Evolutionary conservation across 2,113 vertebrate species (phyloP).

Genomic region (Pterocles gutturalis): DNA sequence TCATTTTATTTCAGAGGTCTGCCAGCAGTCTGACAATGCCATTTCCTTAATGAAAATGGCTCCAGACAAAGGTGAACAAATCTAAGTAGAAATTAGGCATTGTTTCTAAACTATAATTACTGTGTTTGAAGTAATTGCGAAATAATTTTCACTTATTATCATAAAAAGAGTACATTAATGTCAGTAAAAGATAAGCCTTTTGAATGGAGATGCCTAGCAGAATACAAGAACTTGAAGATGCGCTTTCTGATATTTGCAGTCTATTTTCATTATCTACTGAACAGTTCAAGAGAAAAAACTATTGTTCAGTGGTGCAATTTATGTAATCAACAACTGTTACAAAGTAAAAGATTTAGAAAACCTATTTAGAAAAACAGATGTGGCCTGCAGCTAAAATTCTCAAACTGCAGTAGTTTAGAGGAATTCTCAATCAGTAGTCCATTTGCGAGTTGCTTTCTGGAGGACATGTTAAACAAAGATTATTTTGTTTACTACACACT

Average conservation of each 20-base stretch:
- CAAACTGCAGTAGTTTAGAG: not conserved
- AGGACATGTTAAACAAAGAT: not conserved
- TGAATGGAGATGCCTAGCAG: not conserved
- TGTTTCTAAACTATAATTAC: slow-evolving; percentile 35
- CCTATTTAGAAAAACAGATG: slow-evolving; percentile 14
- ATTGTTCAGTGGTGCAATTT: slow-evolving; percentile 1
- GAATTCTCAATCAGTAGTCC: not conserved
- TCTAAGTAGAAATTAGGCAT: slow-evolving; percentile 14
- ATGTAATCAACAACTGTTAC: slow-evolving; percentile 36
- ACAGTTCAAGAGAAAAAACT: not conserved
- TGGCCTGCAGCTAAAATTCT: slow-evolving; percentile 16
- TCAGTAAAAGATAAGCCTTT: not conserved
- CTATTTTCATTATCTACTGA: not conserved
- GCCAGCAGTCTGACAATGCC: not conserved
- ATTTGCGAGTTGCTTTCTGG: not conserved
- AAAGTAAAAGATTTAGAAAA: slow-evolving; percentile 41
- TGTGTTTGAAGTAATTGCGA: slow-evolving; percentile 39
- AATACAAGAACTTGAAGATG: not conserved
- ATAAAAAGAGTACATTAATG: not conserved
- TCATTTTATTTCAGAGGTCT: not conserved
- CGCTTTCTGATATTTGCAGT: not conserved
- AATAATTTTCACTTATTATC: slow-evolving; percentile 29
- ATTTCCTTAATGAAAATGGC: not conserved
- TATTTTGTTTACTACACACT: not conserved
- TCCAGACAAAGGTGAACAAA: slow-evolving; percentile 48